These are phyloP conservation scores for Asarcornis scutulata DNA, from an alignment of 2,113 vertebrate species.

Conservation along the genomic window DNA sequence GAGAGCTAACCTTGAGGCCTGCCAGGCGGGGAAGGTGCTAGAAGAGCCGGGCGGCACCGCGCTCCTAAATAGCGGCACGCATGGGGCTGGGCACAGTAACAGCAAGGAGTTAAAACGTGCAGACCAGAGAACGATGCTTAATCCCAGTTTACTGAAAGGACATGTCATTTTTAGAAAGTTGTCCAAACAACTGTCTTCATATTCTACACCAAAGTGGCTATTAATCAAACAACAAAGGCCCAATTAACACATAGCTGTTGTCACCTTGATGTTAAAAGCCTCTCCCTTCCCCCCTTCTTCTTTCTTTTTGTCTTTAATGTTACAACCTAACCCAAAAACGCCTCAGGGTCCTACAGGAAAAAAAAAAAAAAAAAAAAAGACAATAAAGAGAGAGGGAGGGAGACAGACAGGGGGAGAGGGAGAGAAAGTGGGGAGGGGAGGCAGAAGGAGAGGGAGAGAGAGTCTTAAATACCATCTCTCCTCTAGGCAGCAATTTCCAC, in stretches of 20 bases:
- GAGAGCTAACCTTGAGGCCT: not conserved
- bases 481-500: conserved; percentile 81
- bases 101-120: conserved; percentile 50
- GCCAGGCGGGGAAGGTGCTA: not conserved
- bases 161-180: conserved; percentile 56
- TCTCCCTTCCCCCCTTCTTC: conserved; percentile 63
- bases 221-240: conserved; percentile 79
- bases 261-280: conserved; percentile 81
- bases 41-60: fast-evolving
- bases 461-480: conserved; percentile 76
- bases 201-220: conserved; percentile 63
- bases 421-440: not conserved
- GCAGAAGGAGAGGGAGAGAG: not conserved
- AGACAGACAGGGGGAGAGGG: not conserved
- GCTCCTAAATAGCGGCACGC: not conserved
- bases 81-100: not conserved
- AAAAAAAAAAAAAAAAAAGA: not conserved
- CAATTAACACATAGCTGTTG: conserved; percentile 83
- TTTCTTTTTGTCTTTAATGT: conserved; percentile 63
- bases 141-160: conserved; percentile 52
- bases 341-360: conserved; percentile 7
- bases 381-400: not conserved
- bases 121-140: conserved; percentile 13
- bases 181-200: conserved; percentile 65
- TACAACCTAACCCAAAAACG: conserved; percentile 63